These are phyloP conservation scores for Chlorocebus sabaeus DNA, from an alignment of 2,113 vertebrate genomes.

Conservation along the genomic window DNA sequence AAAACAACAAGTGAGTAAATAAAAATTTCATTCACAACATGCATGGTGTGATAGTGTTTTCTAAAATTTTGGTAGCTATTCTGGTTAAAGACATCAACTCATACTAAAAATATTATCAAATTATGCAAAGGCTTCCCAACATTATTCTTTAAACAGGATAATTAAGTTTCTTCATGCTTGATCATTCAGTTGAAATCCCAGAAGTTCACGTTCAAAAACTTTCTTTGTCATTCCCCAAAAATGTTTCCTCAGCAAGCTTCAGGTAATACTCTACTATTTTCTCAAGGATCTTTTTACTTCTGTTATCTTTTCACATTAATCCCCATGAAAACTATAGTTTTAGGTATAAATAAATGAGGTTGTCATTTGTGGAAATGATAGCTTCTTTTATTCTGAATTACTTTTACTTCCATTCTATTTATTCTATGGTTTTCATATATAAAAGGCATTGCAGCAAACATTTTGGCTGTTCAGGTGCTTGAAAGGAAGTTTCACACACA, in stretches of 20 bases:
- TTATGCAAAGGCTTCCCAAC: background rate
- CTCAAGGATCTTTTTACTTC: background rate
- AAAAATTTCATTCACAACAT: background rate
- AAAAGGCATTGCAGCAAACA: background rate
- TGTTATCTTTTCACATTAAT: conserved; percentile 24
- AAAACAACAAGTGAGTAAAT: background rate
- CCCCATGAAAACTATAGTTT: conserved; percentile 14
- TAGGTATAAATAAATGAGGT: background rate
- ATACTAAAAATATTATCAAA: background rate
- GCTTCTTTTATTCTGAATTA: background rate
- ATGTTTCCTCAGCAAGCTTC: conserved; percentile 20
- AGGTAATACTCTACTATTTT: conserved; percentile 28
- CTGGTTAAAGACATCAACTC: background rate
- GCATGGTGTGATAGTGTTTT: background rate
- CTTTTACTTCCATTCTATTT: conserved; percentile 29
- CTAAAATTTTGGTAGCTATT: background rate
- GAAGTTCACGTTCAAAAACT: conserved; percentile 24
- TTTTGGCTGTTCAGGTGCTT: background rate
- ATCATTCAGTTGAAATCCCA: conserved; percentile 23
- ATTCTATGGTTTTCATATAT: background rate
- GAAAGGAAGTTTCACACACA: conserved; percentile 2
- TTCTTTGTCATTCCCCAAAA: background rate
- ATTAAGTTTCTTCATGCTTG: background rate
- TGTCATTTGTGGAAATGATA: background rate
- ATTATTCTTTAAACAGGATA: background rate